A percentile compares a stretch with the other conserved stretches of the same genome.
phyloP scores from a whole-genome alignment of 2,797 vertebrate genomes.

The Halcyon leucocephala region DNA sequence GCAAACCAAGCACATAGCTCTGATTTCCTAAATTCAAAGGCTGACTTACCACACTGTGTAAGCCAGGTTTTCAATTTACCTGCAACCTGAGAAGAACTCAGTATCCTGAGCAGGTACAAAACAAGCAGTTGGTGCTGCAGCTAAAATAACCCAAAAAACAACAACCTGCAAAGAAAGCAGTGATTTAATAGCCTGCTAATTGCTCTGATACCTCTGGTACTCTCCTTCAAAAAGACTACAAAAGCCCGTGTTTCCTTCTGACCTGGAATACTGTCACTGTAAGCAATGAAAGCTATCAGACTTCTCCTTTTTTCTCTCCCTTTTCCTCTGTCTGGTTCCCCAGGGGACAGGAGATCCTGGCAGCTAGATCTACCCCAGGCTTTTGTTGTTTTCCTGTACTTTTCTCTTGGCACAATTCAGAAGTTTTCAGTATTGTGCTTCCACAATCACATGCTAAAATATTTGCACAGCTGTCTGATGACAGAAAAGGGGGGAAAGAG shows the following conservation, averaged over 20 bases:
- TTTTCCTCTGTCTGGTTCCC: neutral
- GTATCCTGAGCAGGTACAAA: neutral
- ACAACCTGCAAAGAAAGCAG: neutral
- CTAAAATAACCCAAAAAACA: neutral
- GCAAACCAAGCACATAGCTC: neutral
- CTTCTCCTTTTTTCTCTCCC: neutral
- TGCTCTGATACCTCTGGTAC: neutral
- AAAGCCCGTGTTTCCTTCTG: neutral
- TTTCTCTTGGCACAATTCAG: conserved; percentile 61
- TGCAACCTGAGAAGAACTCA: conserved; percentile 23
- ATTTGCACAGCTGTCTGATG: conserved; percentile 75
- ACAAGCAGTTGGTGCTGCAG: neutral
- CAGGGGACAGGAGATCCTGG: conserved; percentile 52
- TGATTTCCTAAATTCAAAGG: neutral
- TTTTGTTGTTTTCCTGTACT: conserved; percentile 64
- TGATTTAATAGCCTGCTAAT: neutral
- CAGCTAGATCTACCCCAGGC: conserved; percentile 14
- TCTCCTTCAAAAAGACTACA: neutral
- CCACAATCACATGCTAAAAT: conserved; percentile 62
- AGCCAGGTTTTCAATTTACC: neutral
- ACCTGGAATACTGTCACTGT: neutral
- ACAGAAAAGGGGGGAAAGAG: neutral
- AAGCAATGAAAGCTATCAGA: neutral
- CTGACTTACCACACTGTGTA: neutral
- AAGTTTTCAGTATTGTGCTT: conserved; percentile 64